Evolutionary conservation across 2,797 vertebrate genomes (phyloP).

Genomic region (Oophaga sylvatica): DNA sequence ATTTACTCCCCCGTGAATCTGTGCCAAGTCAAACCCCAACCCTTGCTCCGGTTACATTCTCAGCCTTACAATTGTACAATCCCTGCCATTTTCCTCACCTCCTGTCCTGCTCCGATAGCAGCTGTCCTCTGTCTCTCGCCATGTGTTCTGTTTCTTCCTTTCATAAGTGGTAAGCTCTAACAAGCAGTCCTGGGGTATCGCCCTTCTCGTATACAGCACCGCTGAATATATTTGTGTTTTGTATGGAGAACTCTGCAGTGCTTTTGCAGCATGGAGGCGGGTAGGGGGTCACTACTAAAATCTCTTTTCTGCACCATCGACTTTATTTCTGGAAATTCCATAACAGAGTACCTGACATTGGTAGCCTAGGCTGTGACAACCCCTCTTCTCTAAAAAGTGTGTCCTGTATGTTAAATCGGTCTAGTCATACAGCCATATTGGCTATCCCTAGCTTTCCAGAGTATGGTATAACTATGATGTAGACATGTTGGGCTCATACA

Average conservation of each 20-base stretch:
- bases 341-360: too few species aligned
- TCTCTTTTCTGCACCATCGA: not conserved
- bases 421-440: not conserved
- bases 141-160: conserved; percentile 41
- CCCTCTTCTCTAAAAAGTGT: not conserved
- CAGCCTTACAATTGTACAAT: conserved; percentile 14
- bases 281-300: not conserved
- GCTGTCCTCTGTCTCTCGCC: conserved; percentile 34
- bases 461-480: not conserved
- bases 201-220: not conserved
- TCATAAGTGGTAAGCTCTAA: conserved; percentile 5
- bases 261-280: not conserved
- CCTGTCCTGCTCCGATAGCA: conserved; percentile 24
- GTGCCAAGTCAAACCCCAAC: conserved; percentile 8
- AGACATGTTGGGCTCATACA: not conserved
- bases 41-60: conserved; percentile 23
- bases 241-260: not conserved
- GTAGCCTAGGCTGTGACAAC: too few species aligned
- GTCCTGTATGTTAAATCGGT: not conserved
- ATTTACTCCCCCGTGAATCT: not conserved
- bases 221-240: not conserved
- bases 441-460: not conserved
- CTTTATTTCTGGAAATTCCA: too few species aligned
- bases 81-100: conserved; percentile 34
- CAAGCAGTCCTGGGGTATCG: conserved; percentile 12